Percentiles rank a stretch among this genome's conserved stretches.
Conservation (phyloP, 2,888 invertebrate genomes). For the Polydrusus tereticollis region DNA sequence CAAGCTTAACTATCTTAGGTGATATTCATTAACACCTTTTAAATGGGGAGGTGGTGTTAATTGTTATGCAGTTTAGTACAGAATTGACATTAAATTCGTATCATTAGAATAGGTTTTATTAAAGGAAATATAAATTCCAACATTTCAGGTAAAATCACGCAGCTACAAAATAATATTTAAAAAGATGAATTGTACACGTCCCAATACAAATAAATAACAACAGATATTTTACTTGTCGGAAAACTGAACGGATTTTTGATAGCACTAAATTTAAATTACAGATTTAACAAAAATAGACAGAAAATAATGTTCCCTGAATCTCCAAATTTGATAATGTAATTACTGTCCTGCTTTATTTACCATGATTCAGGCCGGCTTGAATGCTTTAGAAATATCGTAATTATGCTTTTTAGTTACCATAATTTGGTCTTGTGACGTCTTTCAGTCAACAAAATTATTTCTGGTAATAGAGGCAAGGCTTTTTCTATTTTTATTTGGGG, state of each 20-base stretch:
- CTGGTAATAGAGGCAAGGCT: no score
- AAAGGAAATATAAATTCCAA: neutral
- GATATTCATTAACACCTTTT: no score
- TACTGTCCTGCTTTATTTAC: neutral
- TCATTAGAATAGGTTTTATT: no score
- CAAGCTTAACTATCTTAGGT: no score
- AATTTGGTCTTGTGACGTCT: no score
- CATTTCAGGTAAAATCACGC: neutral
- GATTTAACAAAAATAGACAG: conserved; percentile 24
- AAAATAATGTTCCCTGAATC: conserved; percentile 20
- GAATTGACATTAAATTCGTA: no score
- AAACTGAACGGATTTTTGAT: conserved; percentile 35
- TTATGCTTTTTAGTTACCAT: neutral
- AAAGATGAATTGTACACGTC: conserved; percentile 10
- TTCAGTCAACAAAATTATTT: no score
- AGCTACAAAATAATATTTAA: conserved; percentile 11
- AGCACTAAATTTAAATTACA: conserved; percentile 39
- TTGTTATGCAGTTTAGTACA: no score
- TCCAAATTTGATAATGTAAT: conserved; percentile 13
- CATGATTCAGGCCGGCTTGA: neutral
- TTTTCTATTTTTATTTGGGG: no score
- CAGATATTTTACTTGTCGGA: conserved; percentile 32
- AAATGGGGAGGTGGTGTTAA: no score
- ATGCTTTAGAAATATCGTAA: neutral
- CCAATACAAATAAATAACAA: conserved; percentile 29